These are phyloP conservation scores for Clarias pachynema DNA, from an alignment of 2,797 vertebrate species.

Conservation along the genomic window DNA sequence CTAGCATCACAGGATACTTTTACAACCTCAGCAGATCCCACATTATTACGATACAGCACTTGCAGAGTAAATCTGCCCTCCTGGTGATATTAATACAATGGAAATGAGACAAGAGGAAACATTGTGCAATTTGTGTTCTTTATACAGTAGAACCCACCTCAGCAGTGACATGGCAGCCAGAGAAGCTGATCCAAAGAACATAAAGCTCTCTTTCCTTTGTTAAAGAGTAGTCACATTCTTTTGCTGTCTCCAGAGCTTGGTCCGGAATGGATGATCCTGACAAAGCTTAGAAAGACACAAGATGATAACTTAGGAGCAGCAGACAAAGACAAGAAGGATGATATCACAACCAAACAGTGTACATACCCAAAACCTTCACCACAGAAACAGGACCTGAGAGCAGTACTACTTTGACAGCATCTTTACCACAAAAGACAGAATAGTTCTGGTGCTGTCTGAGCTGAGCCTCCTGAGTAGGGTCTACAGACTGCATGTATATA, in stretches of 20 bases:
- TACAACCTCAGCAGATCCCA: constrained; percentile 12
- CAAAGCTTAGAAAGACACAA: neutral
- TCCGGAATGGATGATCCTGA: constrained; percentile 7
- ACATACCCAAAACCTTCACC: constrained; percentile 45
- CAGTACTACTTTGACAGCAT: constrained; percentile 36
- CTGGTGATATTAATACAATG: constrained; percentile 8
- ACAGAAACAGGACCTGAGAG: constrained; percentile 11
- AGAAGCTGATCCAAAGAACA: constrained; percentile 27
- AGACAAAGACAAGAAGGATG: neutral
- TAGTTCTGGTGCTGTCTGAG: neutral
- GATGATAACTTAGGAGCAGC: neutral
- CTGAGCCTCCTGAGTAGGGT: neutral
- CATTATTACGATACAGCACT: constrained; percentile 25
- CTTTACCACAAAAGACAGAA: constrained; percentile 32
- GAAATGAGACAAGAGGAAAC: neutral
- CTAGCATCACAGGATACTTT: constrained; percentile 26
- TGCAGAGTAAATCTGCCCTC: constrained; percentile 33
- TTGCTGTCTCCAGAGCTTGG: neutral
- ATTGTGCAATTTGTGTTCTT: no score
- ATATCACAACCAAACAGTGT: accelerated
- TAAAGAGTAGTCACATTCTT: constrained; percentile 41
- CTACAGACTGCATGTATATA: neutral
- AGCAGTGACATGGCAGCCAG: constrained; percentile 35
- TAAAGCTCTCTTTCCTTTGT: neutral
- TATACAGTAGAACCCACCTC: constrained; percentile 1